phyloP scores from a whole-genome alignment of 2,113 vertebrate genomes.

The Cercocebus atys region DNA sequence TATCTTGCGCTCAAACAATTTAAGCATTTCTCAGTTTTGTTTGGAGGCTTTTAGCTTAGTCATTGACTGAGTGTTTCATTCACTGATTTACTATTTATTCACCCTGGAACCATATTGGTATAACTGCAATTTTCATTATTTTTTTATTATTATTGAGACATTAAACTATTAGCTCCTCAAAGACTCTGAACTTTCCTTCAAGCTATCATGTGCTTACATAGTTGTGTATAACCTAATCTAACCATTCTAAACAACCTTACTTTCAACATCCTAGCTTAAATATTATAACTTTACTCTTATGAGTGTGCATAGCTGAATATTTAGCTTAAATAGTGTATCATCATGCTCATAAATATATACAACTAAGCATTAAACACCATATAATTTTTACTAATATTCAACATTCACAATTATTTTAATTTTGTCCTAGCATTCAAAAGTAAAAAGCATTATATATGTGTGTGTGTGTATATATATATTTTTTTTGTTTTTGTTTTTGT shows the following conservation, averaged over 20 bases:
- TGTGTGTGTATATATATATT: no score
- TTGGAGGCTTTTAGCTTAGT: background rate
- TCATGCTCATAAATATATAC: background rate
- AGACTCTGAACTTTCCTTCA: background rate
- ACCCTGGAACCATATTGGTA: background rate
- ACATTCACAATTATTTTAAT: background rate
- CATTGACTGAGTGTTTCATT: background rate
- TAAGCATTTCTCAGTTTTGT: background rate
- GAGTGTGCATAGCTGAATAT: background rate
- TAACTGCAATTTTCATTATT: background rate
- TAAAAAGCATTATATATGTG: background rate
- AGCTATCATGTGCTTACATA: background rate
- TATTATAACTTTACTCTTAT: background rate
- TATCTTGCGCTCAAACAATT: background rate
- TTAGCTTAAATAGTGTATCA: background rate
- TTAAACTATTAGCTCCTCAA: background rate
- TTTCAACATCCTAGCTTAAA: background rate
- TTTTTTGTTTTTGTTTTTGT: no score
- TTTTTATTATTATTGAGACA: background rate
- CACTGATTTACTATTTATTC: background rate
- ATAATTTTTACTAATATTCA: background rate
- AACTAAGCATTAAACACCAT: background rate
- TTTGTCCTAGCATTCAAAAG: background rate
- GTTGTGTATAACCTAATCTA: background rate
- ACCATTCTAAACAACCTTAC: background rate